A percentile compares a stretch with the other conserved stretches of the same genome.
phyloP scores from a whole-genome alignment of 2,113 vertebrate genomes.

The Planiliza haematocheilus region DNA sequence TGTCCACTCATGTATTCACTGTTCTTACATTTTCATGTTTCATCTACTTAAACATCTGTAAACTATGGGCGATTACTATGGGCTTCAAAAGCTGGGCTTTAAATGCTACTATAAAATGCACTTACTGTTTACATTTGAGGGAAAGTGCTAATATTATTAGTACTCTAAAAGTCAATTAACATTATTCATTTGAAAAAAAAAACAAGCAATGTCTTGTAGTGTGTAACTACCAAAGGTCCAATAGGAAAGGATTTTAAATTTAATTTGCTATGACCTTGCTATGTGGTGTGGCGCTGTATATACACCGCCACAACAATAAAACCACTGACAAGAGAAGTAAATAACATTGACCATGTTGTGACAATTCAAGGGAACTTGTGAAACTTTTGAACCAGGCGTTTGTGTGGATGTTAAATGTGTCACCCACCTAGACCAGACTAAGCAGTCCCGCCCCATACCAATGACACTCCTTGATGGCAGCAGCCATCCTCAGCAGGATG shows the following conservation, averaged over 20 bases:
- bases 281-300: neutral
- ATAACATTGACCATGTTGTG: too few species aligned
- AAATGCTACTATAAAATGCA: conserved; percentile 32
- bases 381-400: too few species aligned
- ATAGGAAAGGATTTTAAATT: conserved; percentile 6
- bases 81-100: neutral
- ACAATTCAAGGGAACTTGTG: too few species aligned
- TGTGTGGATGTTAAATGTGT: too few species aligned
- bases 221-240: neutral
- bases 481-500: too few species aligned
- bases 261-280: neutral
- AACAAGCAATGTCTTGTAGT: too few species aligned
- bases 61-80: conserved; percentile 34
- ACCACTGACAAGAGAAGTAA: too few species aligned
- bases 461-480: too few species aligned
- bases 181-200: neutral
- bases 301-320: too few species aligned
- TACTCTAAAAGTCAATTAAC: conserved; percentile 24
- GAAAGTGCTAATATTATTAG: conserved; percentile 22
- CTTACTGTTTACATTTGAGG: conserved; percentile 58
- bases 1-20: conserved; percentile 28
- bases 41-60: conserved; percentile 26
- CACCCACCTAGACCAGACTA: too few species aligned
- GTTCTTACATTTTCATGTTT: conserved; percentile 40
- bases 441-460: too few species aligned